phyloP scores from a whole-genome alignment of 2,888 invertebrate genomes.

The Aphodius sticticus region DNA sequence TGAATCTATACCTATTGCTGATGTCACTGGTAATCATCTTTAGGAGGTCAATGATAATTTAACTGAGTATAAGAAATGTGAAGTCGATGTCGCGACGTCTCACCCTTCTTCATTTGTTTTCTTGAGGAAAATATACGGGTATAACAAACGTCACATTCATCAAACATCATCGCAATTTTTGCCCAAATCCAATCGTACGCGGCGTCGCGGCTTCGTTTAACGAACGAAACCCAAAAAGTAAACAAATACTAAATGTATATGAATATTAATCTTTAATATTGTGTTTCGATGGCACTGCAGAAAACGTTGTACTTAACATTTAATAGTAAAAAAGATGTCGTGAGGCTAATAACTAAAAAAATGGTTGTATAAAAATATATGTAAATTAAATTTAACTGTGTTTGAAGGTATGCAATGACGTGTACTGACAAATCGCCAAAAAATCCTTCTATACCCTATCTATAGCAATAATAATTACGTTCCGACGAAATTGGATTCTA shows the following conservation, averaged over 20 bases:
- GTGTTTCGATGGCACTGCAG: constrained; percentile 50
- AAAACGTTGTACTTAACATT: constrained; percentile 48
- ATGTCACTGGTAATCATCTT: not conserved
- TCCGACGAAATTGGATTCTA: not conserved
- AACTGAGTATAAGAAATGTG: constrained; percentile 50
- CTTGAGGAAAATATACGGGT: constrained; percentile 13
- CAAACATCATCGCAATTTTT: not conserved
- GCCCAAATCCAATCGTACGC: not conserved
- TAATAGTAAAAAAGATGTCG: constrained; percentile 46
- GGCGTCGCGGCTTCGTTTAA: not conserved
- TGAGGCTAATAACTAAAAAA: constrained; percentile 50
- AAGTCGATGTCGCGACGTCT: not conserved
- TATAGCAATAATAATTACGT: not conserved
- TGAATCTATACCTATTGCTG: not conserved
- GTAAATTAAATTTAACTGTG: constrained; percentile 51
- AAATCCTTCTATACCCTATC: too few relatives aligned
- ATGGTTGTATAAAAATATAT: constrained; percentile 53
- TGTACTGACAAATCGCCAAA: constrained; percentile 20
- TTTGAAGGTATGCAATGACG: constrained; percentile 53
- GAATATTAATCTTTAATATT: constrained; percentile 43
- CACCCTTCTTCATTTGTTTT: constrained; percentile 19
- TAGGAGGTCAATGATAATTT: constrained; percentile 45
- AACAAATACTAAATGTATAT: constrained; percentile 40
- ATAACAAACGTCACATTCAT: constrained; percentile 5
- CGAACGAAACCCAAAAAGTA: constrained; percentile 33